Evolutionary conservation across 2,888 invertebrate genomes (phyloP).

Genomic region (Sussaba pulchella): DNA sequence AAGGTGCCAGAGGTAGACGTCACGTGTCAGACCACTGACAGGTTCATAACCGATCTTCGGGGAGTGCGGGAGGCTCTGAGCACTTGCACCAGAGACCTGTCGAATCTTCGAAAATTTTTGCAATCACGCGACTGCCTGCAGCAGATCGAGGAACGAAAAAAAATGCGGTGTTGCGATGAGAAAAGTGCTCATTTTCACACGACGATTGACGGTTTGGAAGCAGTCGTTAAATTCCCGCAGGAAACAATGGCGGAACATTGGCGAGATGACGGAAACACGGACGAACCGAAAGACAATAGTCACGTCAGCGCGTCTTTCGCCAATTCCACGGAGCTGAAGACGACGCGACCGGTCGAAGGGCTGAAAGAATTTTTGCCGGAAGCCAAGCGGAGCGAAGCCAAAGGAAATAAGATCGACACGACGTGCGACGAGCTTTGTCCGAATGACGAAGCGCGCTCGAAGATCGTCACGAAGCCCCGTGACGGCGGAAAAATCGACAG

Average conservation of each 20-base stretch:
- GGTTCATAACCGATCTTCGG: conserved; percentile 61
- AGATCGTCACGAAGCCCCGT: conserved; percentile 12
- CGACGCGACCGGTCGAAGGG: conserved; percentile 16
- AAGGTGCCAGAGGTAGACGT: conserved; percentile 46
- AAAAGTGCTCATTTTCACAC: conserved; percentile 73
- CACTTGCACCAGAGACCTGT: conserved; percentile 68
- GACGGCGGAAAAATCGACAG: conserved; percentile 7
- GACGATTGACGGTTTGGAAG: conserved; percentile 70
- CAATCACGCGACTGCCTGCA: conserved; percentile 69
- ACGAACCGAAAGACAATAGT: not conserved
- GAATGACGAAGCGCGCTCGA: conserved; percentile 2
- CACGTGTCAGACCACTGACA: conserved; percentile 62
- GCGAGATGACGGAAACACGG: not conserved
- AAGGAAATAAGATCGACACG: conserved; percentile 39
- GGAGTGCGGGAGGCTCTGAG: conserved; percentile 64
- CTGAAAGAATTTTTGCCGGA: conserved; percentile 18
- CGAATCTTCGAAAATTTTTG: conserved; percentile 69
- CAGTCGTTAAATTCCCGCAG: conserved; percentile 60
- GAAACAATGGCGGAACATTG: conserved; percentile 32
- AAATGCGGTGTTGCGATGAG: conserved; percentile 70
- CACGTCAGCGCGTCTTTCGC: conserved; percentile 9
- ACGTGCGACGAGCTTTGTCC: conserved; percentile 29
- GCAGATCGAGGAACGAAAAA: conserved; percentile 62
- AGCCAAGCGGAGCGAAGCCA: conserved; percentile 56
- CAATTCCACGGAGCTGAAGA: conserved; percentile 18